Conservation (phyloP, 2,797 vertebrate species). For the Oreortyx pictus region DNA sequence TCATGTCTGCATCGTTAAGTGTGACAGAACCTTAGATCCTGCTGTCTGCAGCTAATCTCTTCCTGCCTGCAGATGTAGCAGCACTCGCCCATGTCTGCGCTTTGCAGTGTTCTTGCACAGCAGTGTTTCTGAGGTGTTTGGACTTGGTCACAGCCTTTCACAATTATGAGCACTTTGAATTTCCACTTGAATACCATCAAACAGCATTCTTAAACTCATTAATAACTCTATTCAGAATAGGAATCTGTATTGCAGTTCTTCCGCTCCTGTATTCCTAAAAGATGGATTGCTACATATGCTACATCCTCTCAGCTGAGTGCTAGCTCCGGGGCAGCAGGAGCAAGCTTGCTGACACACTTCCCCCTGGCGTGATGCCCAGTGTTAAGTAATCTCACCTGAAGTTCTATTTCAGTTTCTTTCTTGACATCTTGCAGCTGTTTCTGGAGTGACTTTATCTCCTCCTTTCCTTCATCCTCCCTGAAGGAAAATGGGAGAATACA, state of each 20-base stretch:
- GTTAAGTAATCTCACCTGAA: slow-evolving; percentile 79
- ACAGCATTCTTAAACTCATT: background rate
- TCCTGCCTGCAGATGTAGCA: background rate
- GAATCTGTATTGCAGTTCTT: background rate
- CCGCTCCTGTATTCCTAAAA: background rate
- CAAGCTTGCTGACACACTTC: background rate
- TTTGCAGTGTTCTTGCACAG: background rate
- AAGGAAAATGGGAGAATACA: slow-evolving; percentile 19
- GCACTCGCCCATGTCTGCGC: background rate
- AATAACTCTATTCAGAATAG: background rate
- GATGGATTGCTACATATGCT: background rate
- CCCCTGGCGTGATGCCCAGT: background rate
- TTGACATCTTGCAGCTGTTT: slow-evolving; percentile 81
- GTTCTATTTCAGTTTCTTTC: slow-evolving; percentile 77
- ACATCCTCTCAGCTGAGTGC: background rate
- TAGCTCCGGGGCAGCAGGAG: background rate
- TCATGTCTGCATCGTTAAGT: background rate
- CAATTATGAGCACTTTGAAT: background rate
- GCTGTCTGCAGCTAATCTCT: background rate
- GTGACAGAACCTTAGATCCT: background rate
- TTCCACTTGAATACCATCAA: background rate
- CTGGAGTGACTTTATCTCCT: slow-evolving; percentile 76
- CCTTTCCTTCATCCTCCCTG: slow-evolving; percentile 82
- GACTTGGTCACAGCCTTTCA: background rate
- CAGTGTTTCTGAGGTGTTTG: background rate